phyloP scores from a whole-genome alignment of 1,140 invertebrate species.

The Megathymus violae region DNA sequence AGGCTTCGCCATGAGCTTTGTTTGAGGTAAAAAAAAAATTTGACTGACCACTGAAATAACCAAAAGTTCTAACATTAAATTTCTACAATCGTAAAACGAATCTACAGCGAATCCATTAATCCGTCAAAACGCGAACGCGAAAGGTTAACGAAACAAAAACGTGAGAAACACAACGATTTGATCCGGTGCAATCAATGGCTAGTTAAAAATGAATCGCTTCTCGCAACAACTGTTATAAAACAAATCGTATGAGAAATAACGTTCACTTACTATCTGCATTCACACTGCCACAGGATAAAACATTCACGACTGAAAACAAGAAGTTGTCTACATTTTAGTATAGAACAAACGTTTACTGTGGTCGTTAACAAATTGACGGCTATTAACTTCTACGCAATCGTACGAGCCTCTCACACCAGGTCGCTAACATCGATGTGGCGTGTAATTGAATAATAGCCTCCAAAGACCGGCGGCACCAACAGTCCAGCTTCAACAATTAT shows the following conservation, averaged over 20 bases:
- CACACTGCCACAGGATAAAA: slow-evolving; percentile 50
- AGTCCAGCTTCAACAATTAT: slow-evolving; percentile 63
- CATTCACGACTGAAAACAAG: slow-evolving; percentile 29
- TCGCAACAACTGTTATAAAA: slow-evolving; percentile 68
- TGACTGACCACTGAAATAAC: slow-evolving; percentile 41
- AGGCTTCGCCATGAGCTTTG: slow-evolving; percentile 7
- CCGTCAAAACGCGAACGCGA: slow-evolving; percentile 63
- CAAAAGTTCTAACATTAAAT: slow-evolving; percentile 38
- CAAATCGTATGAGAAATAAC: slow-evolving; percentile 66
- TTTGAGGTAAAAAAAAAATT: slow-evolving; percentile 26
- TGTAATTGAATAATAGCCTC: slow-evolving; percentile 77
- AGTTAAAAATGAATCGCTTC: slow-evolving; percentile 75
- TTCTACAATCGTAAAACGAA: slow-evolving; percentile 56
- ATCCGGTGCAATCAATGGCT: slow-evolving; percentile 60
- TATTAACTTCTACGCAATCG: slow-evolving; percentile 60
- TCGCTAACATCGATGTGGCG: slow-evolving; percentile 65
- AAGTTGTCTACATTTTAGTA: slow-evolving; percentile 41
- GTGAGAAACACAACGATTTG: slow-evolving; percentile 74
- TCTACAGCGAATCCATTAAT: slow-evolving; percentile 64
- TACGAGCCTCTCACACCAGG: slow-evolving; percentile 53
- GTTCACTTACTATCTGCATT: slow-evolving; percentile 36
- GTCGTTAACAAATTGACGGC: slow-evolving; percentile 53
- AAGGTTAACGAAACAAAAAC: slow-evolving; percentile 75
- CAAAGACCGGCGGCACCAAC: slow-evolving; percentile 77
- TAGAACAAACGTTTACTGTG: slow-evolving; percentile 48